These are phyloP conservation scores for Lichenostomus cassidix DNA, from an alignment of 2,113 vertebrate species.

Conservation along the genomic window DNA sequence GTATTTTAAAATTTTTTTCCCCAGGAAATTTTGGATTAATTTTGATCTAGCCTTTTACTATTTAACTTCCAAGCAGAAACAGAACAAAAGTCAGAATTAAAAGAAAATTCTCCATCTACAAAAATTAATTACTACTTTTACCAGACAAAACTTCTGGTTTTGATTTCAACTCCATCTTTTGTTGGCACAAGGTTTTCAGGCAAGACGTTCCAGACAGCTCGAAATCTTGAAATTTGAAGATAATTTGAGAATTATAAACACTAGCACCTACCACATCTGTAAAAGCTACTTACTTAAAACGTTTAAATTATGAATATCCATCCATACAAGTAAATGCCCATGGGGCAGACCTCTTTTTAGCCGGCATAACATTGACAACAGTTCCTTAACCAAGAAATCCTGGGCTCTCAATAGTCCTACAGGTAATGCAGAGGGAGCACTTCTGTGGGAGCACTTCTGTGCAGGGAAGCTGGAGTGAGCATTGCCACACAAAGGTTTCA, in stretches of 20 bases:
- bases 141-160: not conserved
- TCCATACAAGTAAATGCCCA: not conserved
- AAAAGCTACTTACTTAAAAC: not conserved
- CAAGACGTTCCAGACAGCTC: constrained; percentile 9
- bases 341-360: not conserved
- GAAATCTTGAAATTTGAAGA: constrained; percentile 36
- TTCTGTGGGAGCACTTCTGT: not conserved
- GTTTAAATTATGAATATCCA: not conserved
- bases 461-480: not conserved
- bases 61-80: not conserved
- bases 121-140: not conserved
- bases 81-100: not conserved
- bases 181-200: not conserved
- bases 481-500: not conserved
- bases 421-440: not conserved
- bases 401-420: not conserved
- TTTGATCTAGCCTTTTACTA: not conserved
- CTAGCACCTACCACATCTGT: not conserved
- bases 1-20: fast-evolving
- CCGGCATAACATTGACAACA: not conserved
- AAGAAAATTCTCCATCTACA: not conserved
- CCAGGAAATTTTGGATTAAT: not conserved
- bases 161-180: not conserved
- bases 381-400: not conserved
- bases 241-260: constrained; percentile 18